Conservation (phyloP, 1,140 invertebrate genomes). For the Ips nitidus region DNA sequence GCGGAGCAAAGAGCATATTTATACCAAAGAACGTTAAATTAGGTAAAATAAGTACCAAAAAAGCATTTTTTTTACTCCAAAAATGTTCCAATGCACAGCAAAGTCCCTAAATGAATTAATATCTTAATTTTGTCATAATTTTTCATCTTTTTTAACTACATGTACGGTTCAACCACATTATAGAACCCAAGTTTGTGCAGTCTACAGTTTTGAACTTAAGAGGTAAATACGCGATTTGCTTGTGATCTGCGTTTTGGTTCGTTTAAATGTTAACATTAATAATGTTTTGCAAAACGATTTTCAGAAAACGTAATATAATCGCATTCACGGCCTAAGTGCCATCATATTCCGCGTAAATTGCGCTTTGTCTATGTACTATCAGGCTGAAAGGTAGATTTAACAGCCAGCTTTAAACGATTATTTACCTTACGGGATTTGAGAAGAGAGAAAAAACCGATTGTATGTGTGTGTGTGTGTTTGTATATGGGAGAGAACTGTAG, state of each 20-base stretch:
- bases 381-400: slow-evolving; percentile 30
- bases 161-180: too few relatives aligned
- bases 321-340: slow-evolving; percentile 24
- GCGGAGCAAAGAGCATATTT: too few relatives aligned
- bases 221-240: too few relatives aligned
- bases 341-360: slow-evolving; percentile 25
- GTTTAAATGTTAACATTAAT: slow-evolving; percentile 27
- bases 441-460: slow-evolving; percentile 29
- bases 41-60: too few relatives aligned
- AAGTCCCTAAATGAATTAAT: too few relatives aligned
- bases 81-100: too few relatives aligned
- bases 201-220: too few relatives aligned
- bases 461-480: slow-evolving; percentile 8
- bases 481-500: slow-evolving; percentile 33
- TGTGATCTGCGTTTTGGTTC: slow-evolving; percentile 7
- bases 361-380: slow-evolving; percentile 29
- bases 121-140: too few relatives aligned
- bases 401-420: slow-evolving; percentile 31
- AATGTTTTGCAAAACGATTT: slow-evolving; percentile 11
- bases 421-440: slow-evolving; percentile 34
- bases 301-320: slow-evolving; percentile 18
- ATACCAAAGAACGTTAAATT: too few relatives aligned
- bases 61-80: too few relatives aligned
- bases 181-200: too few relatives aligned
- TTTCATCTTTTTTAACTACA: too few relatives aligned